These are phyloP conservation scores for Megaleporinus macrocephalus DNA, from an alignment of 2,113 vertebrate species.

Conservation along the genomic window DNA sequence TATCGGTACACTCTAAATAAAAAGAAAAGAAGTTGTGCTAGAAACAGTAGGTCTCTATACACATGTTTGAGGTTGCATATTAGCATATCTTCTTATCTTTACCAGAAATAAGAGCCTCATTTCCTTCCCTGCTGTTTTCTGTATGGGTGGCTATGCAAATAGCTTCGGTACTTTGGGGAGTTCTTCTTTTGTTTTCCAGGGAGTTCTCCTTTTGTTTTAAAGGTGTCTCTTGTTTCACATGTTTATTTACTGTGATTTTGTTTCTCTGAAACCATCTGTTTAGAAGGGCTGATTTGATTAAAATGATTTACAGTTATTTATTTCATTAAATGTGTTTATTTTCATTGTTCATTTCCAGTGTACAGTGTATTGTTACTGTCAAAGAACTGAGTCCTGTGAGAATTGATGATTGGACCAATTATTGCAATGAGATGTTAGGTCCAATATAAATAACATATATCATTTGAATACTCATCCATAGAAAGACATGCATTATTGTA, in stretches of 20 bases:
- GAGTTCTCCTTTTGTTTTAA: constrained; percentile 5
- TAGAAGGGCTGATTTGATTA: neutral
- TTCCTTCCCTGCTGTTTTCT: constrained; percentile 33
- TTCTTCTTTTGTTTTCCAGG: constrained; percentile 33
- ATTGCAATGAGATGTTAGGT: no score
- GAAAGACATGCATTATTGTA: no score
- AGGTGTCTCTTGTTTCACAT: neutral
- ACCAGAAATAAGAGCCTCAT: neutral
- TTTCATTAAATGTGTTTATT: neutral
- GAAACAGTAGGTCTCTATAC: constrained; percentile 33
- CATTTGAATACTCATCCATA: no score
- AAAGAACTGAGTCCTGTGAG: no score
- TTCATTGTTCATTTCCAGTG: neutral
- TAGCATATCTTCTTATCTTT: constrained; percentile 27
- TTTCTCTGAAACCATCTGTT: neutral
- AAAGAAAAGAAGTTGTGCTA: fast-evolving
- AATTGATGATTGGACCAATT: no score
- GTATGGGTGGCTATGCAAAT: constrained; percentile 34
- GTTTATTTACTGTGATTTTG: neutral
- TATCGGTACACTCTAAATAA: neutral
- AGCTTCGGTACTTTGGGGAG: neutral
- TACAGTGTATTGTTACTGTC: neutral
- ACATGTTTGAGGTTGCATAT: neutral
- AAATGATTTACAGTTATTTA: no score
- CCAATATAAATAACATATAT: no score